Percentiles rank a stretch among this genome's conserved stretches.
These are phyloP conservation scores for Halichoeres trimaculatus DNA, from an alignment of 2,113 vertebrate genomes.

Conservation along the genomic window DNA sequence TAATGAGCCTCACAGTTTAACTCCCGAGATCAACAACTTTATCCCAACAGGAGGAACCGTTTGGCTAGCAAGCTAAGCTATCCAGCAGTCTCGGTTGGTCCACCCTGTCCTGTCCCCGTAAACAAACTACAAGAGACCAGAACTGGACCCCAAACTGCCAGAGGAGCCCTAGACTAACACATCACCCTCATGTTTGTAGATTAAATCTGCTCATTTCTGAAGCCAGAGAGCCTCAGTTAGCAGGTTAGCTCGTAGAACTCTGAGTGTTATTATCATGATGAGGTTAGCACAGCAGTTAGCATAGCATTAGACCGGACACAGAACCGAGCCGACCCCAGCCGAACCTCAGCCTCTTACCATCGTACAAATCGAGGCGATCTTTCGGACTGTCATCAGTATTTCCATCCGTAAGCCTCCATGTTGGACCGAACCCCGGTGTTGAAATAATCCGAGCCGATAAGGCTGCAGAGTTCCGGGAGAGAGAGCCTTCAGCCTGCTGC, in stretches of 20 bases:
- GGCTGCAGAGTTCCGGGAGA: slow-evolving; percentile 79
- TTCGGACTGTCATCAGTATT: slow-evolving; percentile 95
- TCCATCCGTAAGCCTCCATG: slow-evolving; percentile 90
- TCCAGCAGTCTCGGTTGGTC: too few relatives aligned
- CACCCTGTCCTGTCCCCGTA: slow-evolving; percentile 38
- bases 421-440: slow-evolving; percentile 84
- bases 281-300: slow-evolving; percentile 56
- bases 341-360: slow-evolving; percentile 82
- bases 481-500: too few relatives aligned
- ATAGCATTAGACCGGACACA: slow-evolving; percentile 40
- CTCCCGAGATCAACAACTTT: slow-evolving; percentile 29
- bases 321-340: slow-evolving; percentile 8
- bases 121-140: slow-evolving; percentile 36
- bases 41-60: not conserved
- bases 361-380: slow-evolving; percentile 96
- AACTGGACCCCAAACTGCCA: not conserved
- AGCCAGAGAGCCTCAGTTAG: not conserved
- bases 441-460: slow-evolving; percentile 77
- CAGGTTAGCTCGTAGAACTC: slow-evolving; percentile 56
- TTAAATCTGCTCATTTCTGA: too few relatives aligned
- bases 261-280: slow-evolving; percentile 45
- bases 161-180: not conserved
- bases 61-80: slow-evolving; percentile 54
- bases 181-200: too few relatives aligned
- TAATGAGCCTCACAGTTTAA: not conserved